A percentile compares a stretch with the other conserved stretches of the same genome.
These are phyloP conservation scores for Synanceia verrucosa DNA, from an alignment of 2,797 vertebrate genomes.

Conservation along the genomic window DNA sequence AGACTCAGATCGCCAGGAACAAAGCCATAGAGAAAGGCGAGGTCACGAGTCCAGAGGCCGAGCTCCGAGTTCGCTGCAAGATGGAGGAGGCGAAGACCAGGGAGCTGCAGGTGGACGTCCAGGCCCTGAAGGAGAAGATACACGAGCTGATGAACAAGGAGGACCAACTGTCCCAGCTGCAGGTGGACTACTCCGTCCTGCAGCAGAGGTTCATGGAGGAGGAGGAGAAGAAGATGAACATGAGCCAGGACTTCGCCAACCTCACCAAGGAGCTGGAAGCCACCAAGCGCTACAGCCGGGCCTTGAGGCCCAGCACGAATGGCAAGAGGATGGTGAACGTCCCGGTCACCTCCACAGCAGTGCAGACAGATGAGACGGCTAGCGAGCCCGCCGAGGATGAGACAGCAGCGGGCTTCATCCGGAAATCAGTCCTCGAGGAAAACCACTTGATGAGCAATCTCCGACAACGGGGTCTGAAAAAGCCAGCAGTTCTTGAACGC, in stretches of 20 bases:
- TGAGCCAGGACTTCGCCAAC: conserved; percentile 87
- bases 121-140: conserved; percentile 97
- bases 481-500: conserved; percentile 88
- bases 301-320: conserved; percentile 88
- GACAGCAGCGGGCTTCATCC: conserved; percentile 92
- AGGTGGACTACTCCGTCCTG: conserved; percentile 90
- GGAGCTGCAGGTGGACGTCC: conserved; percentile 90
- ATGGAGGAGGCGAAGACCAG: conserved; percentile 89
- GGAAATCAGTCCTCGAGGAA: conserved; percentile 94
- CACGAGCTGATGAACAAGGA: conserved; percentile 98
- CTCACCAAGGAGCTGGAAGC: conserved; percentile 91
- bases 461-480: conserved; percentile 88
- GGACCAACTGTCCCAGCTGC: conserved; percentile 95
- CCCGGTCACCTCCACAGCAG: conserved; percentile 88
- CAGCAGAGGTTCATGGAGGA: conserved; percentile 91
- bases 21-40: conserved; percentile 95
- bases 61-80: conserved; percentile 88
- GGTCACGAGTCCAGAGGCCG: conserved; percentile 87
- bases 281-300: conserved; percentile 90
- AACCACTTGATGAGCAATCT: conserved; percentile 96
- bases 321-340: conserved; percentile 91
- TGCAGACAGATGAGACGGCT: conserved; percentile 88
- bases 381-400: conserved; percentile 87
- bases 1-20: conserved; percentile 89
- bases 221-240: conserved; percentile 88